Evolutionary conservation across 2,888 invertebrate species (phyloP).

Genomic region (Neoscelio sp.): DNA sequence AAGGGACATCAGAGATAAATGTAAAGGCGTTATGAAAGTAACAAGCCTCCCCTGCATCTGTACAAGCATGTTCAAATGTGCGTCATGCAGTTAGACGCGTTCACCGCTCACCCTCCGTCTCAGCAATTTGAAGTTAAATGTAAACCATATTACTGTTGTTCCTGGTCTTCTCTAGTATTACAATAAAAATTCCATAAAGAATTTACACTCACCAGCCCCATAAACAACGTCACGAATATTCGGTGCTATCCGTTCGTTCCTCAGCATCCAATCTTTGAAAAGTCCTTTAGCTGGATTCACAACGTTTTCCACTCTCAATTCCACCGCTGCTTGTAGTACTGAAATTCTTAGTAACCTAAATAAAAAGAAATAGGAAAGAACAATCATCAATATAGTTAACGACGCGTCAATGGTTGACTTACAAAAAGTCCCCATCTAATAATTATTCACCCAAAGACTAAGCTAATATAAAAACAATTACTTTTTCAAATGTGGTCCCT

Average conservation of each 20-base stretch:
- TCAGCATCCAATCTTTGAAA: slow-evolving; percentile 89
- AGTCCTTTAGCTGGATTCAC: slow-evolving; percentile 88
- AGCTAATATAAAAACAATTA: slow-evolving; percentile 72
- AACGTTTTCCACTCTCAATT: slow-evolving; percentile 88
- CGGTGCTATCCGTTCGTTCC: slow-evolving; percentile 87
- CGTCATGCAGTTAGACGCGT: too few species aligned
- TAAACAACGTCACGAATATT: slow-evolving; percentile 90
- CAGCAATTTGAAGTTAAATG: too few species aligned
- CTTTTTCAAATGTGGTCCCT: slow-evolving; percentile 87
- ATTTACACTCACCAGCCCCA: slow-evolving; percentile 83
- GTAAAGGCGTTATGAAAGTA: too few species aligned
- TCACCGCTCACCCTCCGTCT: too few species aligned
- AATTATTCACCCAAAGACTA: too few species aligned
- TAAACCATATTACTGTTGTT: too few species aligned
- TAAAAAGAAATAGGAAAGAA: slow-evolving; percentile 63
- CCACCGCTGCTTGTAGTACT: slow-evolving; percentile 89
- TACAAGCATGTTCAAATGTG: too few species aligned
- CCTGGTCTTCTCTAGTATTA: too few species aligned
- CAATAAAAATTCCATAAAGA: background rate
- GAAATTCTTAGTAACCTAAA: slow-evolving; percentile 89
- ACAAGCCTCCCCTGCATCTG: too few species aligned
- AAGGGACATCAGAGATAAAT: too few species aligned
- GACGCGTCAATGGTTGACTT: background rate
- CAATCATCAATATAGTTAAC: background rate
- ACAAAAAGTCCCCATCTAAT: too few species aligned